Evolutionary conservation across 2,113 vertebrate species (phyloP), one percentile per base, ranked within the genome.

Genomic region (Bettongia penicillata): DNA sequence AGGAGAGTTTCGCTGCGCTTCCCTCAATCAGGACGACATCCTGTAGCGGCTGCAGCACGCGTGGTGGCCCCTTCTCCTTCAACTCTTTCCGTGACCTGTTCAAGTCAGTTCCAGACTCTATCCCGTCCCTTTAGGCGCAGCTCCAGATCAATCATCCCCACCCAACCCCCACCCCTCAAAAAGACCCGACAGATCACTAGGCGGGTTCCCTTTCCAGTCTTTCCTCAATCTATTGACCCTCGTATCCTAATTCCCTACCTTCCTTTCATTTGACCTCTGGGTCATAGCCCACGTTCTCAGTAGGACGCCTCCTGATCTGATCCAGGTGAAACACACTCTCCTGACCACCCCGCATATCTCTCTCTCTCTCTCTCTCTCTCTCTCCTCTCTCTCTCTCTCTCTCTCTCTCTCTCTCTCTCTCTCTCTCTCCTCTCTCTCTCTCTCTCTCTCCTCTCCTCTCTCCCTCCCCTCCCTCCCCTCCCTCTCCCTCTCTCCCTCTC

Each of bases 11-110:
- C 57, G 98, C 98, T 0, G 97, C 96, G 0, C 98, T 99, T 91
- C 98, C 98, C 92, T 98, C 98, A 2, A 99, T 98, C 94, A 98
- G 96, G 47, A 99, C 95, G 94, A 97, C 97, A 47, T 99, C 98
- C 47, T 97, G 98, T 94, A 99, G 98, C 31, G 98, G 98, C 96
- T 98, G 97, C 93, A 99, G 98, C 96, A 99, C 98, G 53, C 97
- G 97, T 0, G 97, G 98, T 0, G 98, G 98, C 0, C 98, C 98
- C 61, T 98, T 99, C 95, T 99, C 97, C 0, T 95, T 77, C 93
- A 97, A 53, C 94, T 98, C 98, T 97, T 98, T 98, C 90, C 96
- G 97, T 93, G 97, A 97, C 95, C 97, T 96, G 90, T 0, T 1
- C 0, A 43, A 23, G 37, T 90, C 53, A 92, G 91, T 53, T 49